Percentiles rank a stretch among this genome's conserved stretches.
phyloP scores from a whole-genome alignment of 2,797 vertebrate genomes.

The Syngnathus acus region DNA sequence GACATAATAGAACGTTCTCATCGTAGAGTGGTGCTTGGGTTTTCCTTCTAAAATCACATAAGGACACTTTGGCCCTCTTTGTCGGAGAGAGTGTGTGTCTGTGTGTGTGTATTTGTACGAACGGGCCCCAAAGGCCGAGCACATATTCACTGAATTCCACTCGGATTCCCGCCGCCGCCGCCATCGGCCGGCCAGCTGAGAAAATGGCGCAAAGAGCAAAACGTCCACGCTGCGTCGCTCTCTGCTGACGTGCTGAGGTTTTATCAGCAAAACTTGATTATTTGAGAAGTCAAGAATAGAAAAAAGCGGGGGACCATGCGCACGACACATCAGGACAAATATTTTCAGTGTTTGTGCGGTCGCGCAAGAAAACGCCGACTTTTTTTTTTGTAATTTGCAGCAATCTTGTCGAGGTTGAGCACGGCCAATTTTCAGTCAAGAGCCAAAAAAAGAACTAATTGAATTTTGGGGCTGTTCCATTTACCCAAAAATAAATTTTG shows the following conservation, averaged over 20 bases:
- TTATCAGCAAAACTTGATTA: slow-evolving; percentile 12
- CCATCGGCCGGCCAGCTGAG: slow-evolving; percentile 48
- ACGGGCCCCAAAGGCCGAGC: slow-evolving; percentile 28
- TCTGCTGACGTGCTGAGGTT: slow-evolving; percentile 25
- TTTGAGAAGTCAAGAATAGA: slow-evolving; percentile 16
- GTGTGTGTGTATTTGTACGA: not conserved
- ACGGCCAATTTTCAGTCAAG: not conserved
- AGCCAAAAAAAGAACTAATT: slow-evolving; percentile 7
- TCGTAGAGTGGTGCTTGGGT: too few species aligned
- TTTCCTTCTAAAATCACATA: not conserved
- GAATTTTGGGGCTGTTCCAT: slow-evolving; percentile 5
- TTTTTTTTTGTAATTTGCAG: not conserved
- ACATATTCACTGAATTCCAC: slow-evolving; percentile 71
- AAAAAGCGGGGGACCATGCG: not conserved
- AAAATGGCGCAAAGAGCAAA: slow-evolving; percentile 44
- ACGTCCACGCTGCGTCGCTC: slow-evolving; percentile 12
- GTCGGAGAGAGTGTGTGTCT: not conserved
- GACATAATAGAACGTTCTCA: too few species aligned
- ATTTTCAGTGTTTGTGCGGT: slow-evolving; percentile 3
- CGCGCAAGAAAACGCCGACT: slow-evolving; percentile 22
- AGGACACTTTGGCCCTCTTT: not conserved
- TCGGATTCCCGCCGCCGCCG: slow-evolving; percentile 38
- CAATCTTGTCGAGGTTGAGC: not conserved
- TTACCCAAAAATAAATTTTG: not conserved
- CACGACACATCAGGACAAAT: not conserved